These are phyloP conservation scores for Melikaiella ostensackeni DNA, from an alignment of 2,888 invertebrate genomes.

Conservation along the genomic window DNA sequence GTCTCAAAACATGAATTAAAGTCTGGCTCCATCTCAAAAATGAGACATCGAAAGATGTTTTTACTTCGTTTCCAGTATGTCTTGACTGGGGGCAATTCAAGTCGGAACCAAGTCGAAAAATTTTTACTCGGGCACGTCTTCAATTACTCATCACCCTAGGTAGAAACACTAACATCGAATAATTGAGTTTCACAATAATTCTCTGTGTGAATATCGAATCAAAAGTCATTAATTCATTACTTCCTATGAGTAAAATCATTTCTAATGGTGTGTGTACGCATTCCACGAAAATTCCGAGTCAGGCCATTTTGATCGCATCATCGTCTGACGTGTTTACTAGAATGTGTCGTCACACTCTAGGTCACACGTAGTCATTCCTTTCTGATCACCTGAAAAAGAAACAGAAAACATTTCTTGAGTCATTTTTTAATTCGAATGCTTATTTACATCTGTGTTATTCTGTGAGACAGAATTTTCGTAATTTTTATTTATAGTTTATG, in stretches of 20 bases:
- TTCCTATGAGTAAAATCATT: not conserved
- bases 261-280: constrained; percentile 8
- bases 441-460: not conserved
- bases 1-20: too few species aligned
- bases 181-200: not conserved
- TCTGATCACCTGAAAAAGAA: not conserved
- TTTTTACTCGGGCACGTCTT: too few species aligned
- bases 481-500: not conserved
- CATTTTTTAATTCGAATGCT: not conserved
- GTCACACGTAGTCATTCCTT: constrained; percentile 13
- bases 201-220: not conserved
- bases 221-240: not conserved
- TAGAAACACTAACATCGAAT: too few species aligned
- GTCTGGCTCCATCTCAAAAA: too few species aligned
- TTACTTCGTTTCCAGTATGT: too few species aligned
- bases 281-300: not conserved
- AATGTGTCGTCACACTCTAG: constrained; percentile 8
- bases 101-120: too few species aligned
- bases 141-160: too few species aligned
- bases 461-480: not conserved
- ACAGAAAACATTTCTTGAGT: not conserved
- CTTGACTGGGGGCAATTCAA: too few species aligned
- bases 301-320: constrained; percentile 1
- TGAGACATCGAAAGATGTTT: too few species aligned
- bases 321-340: constrained; percentile 12